These are phyloP conservation scores for Orthosia gracilis DNA, from an alignment of 2,888 invertebrate genomes.

Conservation along the genomic window DNA sequence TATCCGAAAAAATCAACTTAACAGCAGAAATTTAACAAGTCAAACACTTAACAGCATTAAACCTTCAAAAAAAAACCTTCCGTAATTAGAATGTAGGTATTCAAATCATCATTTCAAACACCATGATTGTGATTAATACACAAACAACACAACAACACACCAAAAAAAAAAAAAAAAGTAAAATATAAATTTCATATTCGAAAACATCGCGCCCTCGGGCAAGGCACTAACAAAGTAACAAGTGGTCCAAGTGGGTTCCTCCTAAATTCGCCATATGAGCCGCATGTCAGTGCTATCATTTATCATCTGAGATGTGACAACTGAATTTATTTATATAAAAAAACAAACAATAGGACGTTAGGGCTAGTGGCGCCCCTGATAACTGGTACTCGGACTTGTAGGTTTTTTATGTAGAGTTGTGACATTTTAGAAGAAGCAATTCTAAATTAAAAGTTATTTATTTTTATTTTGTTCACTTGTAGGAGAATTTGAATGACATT, in stretches of 20 bases:
- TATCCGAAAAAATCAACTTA: too few species aligned
- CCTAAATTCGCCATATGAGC: constrained; percentile 88
- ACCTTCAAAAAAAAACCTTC: too few species aligned
- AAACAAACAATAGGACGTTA: constrained; percentile 86
- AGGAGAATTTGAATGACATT: too few species aligned
- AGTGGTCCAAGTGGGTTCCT: constrained; percentile 86
- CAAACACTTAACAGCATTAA: too few species aligned
- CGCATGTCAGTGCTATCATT: constrained; percentile 86
- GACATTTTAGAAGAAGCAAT: constrained; percentile 54
- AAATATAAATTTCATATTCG: constrained; percentile 63
- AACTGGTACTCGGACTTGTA: constrained; percentile 78
- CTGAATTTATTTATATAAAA: constrained; percentile 90
- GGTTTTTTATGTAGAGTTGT: constrained; percentile 75
- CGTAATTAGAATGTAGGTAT: too few species aligned
- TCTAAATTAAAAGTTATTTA: not conserved
- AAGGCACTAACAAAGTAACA: constrained; percentile 75
- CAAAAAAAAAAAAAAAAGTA: constrained; percentile 24
- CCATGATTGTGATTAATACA: too few species aligned
- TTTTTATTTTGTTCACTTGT: too few species aligned
- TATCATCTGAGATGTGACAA: constrained; percentile 89
- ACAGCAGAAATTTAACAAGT: too few species aligned
- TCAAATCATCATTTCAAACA: not conserved
- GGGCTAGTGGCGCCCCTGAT: constrained; percentile 81
- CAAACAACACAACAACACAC: too few species aligned
- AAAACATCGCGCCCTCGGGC: constrained; percentile 72